These are phyloP conservation scores for Uropetala carovei DNA, from an alignment of 2,888 invertebrate species.

Conservation along the genomic window DNA sequence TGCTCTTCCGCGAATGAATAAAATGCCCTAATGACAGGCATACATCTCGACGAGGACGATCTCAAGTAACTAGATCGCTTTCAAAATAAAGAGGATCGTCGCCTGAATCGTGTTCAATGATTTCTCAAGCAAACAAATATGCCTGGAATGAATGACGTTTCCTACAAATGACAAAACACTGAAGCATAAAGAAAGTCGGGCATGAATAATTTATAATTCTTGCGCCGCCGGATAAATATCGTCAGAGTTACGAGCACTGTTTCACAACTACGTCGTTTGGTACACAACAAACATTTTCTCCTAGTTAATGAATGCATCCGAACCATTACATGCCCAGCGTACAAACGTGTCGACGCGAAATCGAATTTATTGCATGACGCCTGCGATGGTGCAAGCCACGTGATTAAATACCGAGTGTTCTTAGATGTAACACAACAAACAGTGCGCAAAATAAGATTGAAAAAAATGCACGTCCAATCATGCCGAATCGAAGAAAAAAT, in stretches of 20 bases:
- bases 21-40: neutral
- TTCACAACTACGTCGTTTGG: neutral
- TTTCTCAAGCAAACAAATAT: neutral
- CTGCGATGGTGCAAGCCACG: neutral
- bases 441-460: neutral
- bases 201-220: conserved; percentile 14
- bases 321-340: neutral
- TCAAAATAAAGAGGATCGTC: neutral
- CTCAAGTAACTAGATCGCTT: neutral
- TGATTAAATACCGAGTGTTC: neutral
- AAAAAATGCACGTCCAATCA: neutral
- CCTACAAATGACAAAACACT: conserved; percentile 26
- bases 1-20: too few relatives aligned
- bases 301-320: neutral
- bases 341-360: neutral
- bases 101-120: neutral
- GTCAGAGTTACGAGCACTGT: neutral
- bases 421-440: neutral
- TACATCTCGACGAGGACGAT: neutral
- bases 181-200: conserved; percentile 7
- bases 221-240: conserved; percentile 17
- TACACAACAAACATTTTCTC: neutral
- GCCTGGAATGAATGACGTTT: neutral
- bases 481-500: neutral
- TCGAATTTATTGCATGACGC: conserved; percentile 7